Conservation (phyloP, 2,113 vertebrate species). For the Platycercus adscitus region DNA sequence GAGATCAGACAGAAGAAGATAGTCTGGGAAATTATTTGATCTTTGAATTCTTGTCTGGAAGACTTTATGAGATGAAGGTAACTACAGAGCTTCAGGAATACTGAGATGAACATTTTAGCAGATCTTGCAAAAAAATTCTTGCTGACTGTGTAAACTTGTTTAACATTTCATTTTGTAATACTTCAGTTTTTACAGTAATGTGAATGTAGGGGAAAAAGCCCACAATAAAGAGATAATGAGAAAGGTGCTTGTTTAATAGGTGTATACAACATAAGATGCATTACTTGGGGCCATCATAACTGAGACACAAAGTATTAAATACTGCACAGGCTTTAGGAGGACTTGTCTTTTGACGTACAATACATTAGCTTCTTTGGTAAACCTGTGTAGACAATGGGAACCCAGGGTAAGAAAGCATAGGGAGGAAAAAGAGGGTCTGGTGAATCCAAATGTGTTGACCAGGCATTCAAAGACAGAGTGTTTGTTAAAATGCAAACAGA, state of each 20-base stretch:
- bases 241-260: neutral
- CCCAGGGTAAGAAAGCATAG: neutral
- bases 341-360: neutral
- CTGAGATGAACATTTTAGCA: neutral
- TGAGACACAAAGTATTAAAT: neutral
- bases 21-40: slow-evolving; percentile 16
- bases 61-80: neutral
- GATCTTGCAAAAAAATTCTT: neutral
- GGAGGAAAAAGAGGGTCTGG: neutral
- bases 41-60: neutral
- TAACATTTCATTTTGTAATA: neutral
- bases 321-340: neutral
- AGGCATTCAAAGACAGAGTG: rapidly evolving
- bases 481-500: neutral
- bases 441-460: neutral
- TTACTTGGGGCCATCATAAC: neutral
- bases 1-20: neutral
- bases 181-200: neutral
- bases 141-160: neutral
- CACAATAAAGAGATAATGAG: neutral
- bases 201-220: rapidly evolving
- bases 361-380: neutral
- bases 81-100: neutral
- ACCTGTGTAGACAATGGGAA: neutral
- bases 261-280: neutral